Percentiles rank a stretch among this genome's conserved stretches.
phyloP scores from a whole-genome alignment of 2,797 vertebrate species.

The Parambassis ranga region DNA sequence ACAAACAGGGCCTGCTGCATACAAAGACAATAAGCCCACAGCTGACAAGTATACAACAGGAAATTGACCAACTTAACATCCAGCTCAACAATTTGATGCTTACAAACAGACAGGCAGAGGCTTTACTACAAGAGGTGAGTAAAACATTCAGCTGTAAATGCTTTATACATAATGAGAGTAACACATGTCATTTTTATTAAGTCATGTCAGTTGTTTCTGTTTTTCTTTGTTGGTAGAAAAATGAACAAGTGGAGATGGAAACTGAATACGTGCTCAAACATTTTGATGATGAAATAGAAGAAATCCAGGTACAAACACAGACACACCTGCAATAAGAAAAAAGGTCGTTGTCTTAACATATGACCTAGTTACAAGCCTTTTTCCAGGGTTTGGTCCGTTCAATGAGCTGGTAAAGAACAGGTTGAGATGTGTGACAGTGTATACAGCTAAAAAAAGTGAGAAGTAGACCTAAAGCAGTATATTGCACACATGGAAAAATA shows the following conservation, averaged over 20 bases:
- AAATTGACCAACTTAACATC: slow-evolving; percentile 64
- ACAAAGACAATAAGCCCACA: slow-evolving; percentile 61
- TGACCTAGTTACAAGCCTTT: not conserved
- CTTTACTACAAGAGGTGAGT: slow-evolving; percentile 80
- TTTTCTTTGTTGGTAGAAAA: slow-evolving; percentile 78
- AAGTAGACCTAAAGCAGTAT: no score
- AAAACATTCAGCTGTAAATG: not conserved
- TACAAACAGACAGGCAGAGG: slow-evolving; percentile 79
- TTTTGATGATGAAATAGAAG: slow-evolving; percentile 84
- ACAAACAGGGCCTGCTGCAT: slow-evolving; percentile 72
- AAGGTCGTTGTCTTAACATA: not conserved
- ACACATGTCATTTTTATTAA: not conserved
- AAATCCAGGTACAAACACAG: slow-evolving; percentile 84
- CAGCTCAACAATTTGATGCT: slow-evolving; percentile 68
- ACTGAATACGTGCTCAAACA: slow-evolving; percentile 85
- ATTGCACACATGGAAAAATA: no score
- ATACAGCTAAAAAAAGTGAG: no score
- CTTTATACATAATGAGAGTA: not conserved
- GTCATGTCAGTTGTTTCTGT: not conserved
- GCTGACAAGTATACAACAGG: slow-evolving; percentile 69
- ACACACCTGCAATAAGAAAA: not conserved
- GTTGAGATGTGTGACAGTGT: no score
- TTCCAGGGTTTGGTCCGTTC: not conserved
- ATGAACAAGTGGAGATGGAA: slow-evolving; percentile 80
- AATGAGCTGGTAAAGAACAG: not conserved